Conservation (phyloP, 2,888 invertebrate genomes). For the Gastrophysa polygoni region DNA sequence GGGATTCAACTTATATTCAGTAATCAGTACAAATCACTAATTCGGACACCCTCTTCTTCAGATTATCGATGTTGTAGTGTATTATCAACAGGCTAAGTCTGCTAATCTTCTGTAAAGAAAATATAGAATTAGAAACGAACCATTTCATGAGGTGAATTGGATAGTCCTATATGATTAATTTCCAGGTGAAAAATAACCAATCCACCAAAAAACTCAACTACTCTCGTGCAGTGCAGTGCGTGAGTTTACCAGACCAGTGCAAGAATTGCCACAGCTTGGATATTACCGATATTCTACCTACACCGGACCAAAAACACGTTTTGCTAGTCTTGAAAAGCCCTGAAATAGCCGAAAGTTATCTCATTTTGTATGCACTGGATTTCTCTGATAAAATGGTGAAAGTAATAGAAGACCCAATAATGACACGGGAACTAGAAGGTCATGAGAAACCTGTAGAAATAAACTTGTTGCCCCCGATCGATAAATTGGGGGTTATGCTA, state of each 20-base stretch:
- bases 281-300: slow-evolving; percentile 70
- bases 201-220: slow-evolving; percentile 54
- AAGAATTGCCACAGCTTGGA: slow-evolving; percentile 57
- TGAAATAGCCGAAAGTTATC: slow-evolving; percentile 53
- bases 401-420: slow-evolving; percentile 64
- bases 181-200: slow-evolving; percentile 50
- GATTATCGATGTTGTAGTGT: too few relatives aligned
- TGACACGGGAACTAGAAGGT: slow-evolving; percentile 65
- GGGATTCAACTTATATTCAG: too few relatives aligned
- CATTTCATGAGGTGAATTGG: too few relatives aligned
- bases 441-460: slow-evolving; percentile 74
- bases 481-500: slow-evolving; percentile 43
- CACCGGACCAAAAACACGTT: slow-evolving; percentile 71
- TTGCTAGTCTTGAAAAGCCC: slow-evolving; percentile 63
- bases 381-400: slow-evolving; percentile 60
- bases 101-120: too few relatives aligned
- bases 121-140: too few relatives aligned
- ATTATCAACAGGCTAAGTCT: too few relatives aligned
- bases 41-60: too few relatives aligned
- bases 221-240: slow-evolving; percentile 64
- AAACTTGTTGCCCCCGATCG: slow-evolving; percentile 67
- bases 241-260: slow-evolving; percentile 62
- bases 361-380: slow-evolving; percentile 65
- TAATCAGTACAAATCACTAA: too few relatives aligned
- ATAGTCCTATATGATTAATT: too few relatives aligned